These are phyloP conservation scores for Agapostemon virescens DNA, from an alignment of 2,888 invertebrate genomes.

Conservation along the genomic window DNA sequence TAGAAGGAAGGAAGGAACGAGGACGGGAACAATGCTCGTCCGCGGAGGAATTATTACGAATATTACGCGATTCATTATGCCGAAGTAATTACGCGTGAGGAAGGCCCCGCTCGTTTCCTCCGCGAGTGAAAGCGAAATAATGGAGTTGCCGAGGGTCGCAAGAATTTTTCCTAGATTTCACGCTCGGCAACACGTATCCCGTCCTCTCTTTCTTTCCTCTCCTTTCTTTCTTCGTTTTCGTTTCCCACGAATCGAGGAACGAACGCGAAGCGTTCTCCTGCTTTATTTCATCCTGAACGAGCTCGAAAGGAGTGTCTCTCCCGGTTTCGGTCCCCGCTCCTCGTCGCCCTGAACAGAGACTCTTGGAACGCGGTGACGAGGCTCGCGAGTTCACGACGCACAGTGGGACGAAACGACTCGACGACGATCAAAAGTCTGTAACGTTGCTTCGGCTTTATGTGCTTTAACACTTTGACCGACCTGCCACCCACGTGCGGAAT, in stretches of 20 bases:
- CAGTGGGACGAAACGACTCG: no score
- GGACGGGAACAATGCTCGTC: slow-evolving; percentile 17
- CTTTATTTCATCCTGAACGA: slow-evolving; percentile 52
- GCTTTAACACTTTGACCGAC: no score
- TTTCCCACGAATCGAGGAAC: slow-evolving; percentile 33
- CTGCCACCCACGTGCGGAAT: no score
- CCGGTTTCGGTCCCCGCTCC: not conserved
- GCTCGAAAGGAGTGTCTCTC: slow-evolving; percentile 30
- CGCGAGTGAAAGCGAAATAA: slow-evolving; percentile 26
- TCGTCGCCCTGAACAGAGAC: not conserved
- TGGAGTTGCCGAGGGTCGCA: slow-evolving; percentile 24
- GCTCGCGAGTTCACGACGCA: not conserved
- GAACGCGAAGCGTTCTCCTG: slow-evolving; percentile 4
- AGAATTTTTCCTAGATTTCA: slow-evolving; percentile 57
- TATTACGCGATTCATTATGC: slow-evolving; percentile 58
- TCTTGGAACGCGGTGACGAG: not conserved
- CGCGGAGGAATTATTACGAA: slow-evolving; percentile 47
- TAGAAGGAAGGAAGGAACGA: slow-evolving; percentile 11
- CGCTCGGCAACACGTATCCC: slow-evolving; percentile 44
- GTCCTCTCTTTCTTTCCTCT: no score
- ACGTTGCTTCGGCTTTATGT: no score
- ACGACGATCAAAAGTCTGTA: no score
- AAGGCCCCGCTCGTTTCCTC: slow-evolving; percentile 11
- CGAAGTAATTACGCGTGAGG: slow-evolving; percentile 59
- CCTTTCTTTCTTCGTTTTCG: not conserved